Percentiles rank a stretch among this genome's conserved stretches.
Evolutionary conservation across 2,888 invertebrate species (phyloP).

Genomic region (Drosophila conformis): DNA sequence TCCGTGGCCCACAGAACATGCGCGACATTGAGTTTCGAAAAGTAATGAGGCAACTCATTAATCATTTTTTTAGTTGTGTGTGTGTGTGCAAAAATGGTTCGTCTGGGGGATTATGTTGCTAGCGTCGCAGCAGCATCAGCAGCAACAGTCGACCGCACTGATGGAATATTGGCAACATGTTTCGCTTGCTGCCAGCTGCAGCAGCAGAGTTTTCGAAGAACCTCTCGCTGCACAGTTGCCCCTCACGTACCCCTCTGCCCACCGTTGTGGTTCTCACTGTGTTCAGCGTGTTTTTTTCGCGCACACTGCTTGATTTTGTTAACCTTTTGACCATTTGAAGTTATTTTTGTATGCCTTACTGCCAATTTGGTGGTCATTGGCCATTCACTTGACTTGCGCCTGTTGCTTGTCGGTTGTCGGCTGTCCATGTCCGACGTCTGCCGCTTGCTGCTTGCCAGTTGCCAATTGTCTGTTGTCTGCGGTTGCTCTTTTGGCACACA

Average conservation of each 20-base stretch:
- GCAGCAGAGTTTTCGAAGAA: constrained; percentile 34
- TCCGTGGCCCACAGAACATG: constrained; percentile 59
- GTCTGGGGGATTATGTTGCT: constrained; percentile 76
- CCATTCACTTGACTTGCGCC: constrained; percentile 81
- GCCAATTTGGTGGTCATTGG: constrained; percentile 81
- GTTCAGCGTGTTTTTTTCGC: constrained; percentile 43
- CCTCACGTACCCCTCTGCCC: background rate
- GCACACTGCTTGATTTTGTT: constrained; percentile 78
- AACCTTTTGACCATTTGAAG: constrained; percentile 81
- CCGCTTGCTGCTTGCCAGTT: constrained; percentile 37
- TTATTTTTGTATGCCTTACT: constrained; percentile 82
- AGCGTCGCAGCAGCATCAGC: constrained; percentile 30
- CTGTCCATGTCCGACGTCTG: constrained; percentile 54
- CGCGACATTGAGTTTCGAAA: constrained; percentile 81
- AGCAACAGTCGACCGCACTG: constrained; percentile 38
- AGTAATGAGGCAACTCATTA: constrained; percentile 84
- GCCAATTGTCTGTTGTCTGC: constrained; percentile 49
- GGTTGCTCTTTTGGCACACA: constrained; percentile 76
- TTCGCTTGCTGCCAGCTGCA: constrained; percentile 67
- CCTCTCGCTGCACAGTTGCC: constrained; percentile 9
- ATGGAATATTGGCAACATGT: constrained; percentile 78
- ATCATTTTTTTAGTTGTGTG: constrained; percentile 77
- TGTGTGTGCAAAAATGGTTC: constrained; percentile 48
- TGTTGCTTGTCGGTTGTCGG: constrained; percentile 54
- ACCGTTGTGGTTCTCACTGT: background rate